phyloP scores from a whole-genome alignment of 2,797 vertebrate genomes.

The Ptychadena robeensis region DNA sequence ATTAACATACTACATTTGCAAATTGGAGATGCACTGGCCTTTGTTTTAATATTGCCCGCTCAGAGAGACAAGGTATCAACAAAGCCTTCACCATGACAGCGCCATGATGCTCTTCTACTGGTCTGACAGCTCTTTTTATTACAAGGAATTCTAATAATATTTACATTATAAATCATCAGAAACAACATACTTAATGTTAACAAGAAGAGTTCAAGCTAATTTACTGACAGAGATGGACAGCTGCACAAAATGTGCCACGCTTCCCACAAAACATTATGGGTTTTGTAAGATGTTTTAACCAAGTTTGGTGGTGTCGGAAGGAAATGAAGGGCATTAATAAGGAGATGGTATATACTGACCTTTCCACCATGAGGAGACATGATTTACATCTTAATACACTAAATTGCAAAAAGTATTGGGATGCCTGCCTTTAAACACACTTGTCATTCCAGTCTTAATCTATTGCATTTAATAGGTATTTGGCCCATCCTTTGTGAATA shows the following conservation, averaged over 20 bases:
- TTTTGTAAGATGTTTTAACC: not conserved
- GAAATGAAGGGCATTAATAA: no score
- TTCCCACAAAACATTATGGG: not conserved
- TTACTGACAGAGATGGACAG: not conserved
- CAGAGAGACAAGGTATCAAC: slow-evolving; percentile 1
- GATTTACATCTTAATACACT: no score
- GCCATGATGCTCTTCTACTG: slow-evolving; percentile 1
- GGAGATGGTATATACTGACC: no score
- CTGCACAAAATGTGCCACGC: not conserved
- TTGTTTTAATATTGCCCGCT: slow-evolving; percentile 5
- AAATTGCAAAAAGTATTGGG: no score
- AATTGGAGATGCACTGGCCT: slow-evolving; percentile 30
- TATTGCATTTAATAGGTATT: no score
- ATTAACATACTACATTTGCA: slow-evolving; percentile 37
- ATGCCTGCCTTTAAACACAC: no score
- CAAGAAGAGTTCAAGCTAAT: not conserved
- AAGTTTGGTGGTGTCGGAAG: not conserved
- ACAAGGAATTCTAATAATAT: slow-evolving; percentile 6
- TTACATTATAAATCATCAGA: not conserved
- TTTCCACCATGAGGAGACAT: no score
- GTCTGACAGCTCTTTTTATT: not conserved
- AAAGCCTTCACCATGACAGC: slow-evolving; percentile 11
- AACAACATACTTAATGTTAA: not conserved
- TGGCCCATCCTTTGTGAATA: no score
- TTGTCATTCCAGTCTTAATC: no score